A percentile compares a stretch with the other conserved stretches of the same genome.
Conservation (phyloP, 1,140 invertebrate species). For the Drosophila burlai region DNA sequence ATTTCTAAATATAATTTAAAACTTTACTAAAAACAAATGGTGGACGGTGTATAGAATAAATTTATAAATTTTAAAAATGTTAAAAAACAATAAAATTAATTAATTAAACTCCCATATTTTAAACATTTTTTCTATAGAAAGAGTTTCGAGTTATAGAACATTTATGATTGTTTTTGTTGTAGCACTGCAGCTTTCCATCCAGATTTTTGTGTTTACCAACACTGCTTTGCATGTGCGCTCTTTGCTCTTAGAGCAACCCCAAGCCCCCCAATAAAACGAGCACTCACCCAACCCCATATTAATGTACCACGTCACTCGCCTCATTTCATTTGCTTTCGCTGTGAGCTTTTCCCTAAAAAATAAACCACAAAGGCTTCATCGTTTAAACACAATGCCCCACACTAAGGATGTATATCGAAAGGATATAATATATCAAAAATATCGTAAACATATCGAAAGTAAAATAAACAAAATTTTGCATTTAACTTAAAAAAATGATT, state of each 20-base stretch:
- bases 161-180: not conserved
- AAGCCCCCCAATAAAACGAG: not conserved
- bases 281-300: not conserved
- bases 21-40: not conserved
- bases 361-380: conserved; percentile 9
- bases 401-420: not conserved
- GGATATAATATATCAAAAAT: not conserved
- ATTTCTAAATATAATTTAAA: not conserved
- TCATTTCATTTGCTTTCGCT: conserved; percentile 30
- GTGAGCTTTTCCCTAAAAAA: conserved; percentile 1
- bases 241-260: conserved; percentile 31
- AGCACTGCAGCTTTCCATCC: conserved; percentile 4
- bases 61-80: too few relatives aligned
- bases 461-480: not conserved
- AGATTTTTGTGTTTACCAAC: conserved; percentile 31
- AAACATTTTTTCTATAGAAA: too few relatives aligned
- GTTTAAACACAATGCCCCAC: conserved; percentile 17
- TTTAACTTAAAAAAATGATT: not conserved
- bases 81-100: too few relatives aligned
- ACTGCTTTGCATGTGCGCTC: conserved; percentile 56
- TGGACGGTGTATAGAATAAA: too few relatives aligned
- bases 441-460: not conserved
- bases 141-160: not conserved
- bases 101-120: too few relatives aligned
- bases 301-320: conserved; percentile 35